Evolutionary conservation across 2,888 invertebrate genomes (phyloP), one percentile per base, ranked within the genome.

Genomic region (Ypsolopha sequella): DNA sequence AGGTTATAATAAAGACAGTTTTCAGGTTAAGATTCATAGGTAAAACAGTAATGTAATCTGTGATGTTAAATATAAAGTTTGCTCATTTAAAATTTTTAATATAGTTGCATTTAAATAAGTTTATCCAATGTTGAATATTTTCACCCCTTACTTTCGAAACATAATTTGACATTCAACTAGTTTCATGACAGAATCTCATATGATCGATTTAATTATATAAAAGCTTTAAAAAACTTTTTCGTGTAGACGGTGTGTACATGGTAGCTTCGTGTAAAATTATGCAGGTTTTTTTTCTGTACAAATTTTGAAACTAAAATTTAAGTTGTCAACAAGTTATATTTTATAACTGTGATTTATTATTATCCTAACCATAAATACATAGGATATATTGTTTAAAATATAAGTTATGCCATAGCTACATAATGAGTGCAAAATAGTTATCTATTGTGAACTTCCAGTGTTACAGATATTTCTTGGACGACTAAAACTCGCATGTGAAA

Each of bases 31-130:
- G 24, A 24, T 24, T 24, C 24, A 24, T 24, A 24, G 24, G 24
- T 24, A 24, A 4, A 24, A 24, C 24, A 24, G 24, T 24, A 24
- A 24, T 24, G 2, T 11, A 65, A 68, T 68, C 74, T 77, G 76
- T 77, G 78, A 76, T 76, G 58, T 68, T 65, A 63, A 66, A 63
- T 65, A 52, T 64, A 68, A 74, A 71, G 65, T 73, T 80, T 81
- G 79, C 81, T 82, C 80, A 82, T 64, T 79, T 73, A 59, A 72
- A 73, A 74, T 73, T 78, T 24, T 76, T 77, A 73, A 71, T 59
- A 58, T 62, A 59, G 60, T 61, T 66, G 58, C 55, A 56, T 54
- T 58, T 60, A 52, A 55, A 53, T 60, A 52, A 55, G 52, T 59
- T 55, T 57, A 52, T 51, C 51, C 49, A 48, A 44, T 34, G 51